Evolutionary conservation across 2,888 invertebrate genomes (phyloP).

Genomic region (Melinaea menophilus): DNA sequence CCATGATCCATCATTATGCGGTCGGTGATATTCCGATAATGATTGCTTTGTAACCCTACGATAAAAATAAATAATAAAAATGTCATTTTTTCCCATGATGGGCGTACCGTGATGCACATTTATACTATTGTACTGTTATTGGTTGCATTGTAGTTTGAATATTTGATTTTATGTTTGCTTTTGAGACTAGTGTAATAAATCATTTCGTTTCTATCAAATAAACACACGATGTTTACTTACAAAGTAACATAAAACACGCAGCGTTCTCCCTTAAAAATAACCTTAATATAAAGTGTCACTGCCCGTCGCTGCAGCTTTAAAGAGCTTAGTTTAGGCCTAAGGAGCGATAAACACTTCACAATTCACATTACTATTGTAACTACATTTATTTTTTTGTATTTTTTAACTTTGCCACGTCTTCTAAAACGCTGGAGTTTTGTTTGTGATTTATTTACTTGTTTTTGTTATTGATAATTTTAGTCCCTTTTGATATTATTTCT

Average conservation of each 20-base stretch:
- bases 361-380: neutral
- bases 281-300: neutral
- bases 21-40: slow-evolving; percentile 27
- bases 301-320: slow-evolving; percentile 6
- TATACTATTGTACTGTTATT: slow-evolving; percentile 58
- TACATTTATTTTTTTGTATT: neutral
- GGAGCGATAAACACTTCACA: neutral
- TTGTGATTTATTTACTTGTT: slow-evolving; percentile 15
- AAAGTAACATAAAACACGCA: neutral
- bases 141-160: slow-evolving; percentile 57
- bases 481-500: slow-evolving; percentile 9
- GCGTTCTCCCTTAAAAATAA: too few species aligned
- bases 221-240: slow-evolving; percentile 29
- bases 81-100: slow-evolving; percentile 62
- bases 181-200: slow-evolving; percentile 13
- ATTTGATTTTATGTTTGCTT: slow-evolving; percentile 35
- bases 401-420: slow-evolving; percentile 1
- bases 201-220: slow-evolving; percentile 33
- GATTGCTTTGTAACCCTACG: slow-evolving; percentile 32
- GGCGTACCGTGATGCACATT: slow-evolving; percentile 54
- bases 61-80: slow-evolving; percentile 60
- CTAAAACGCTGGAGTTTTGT: slow-evolving; percentile 27
- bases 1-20: slow-evolving; percentile 6
- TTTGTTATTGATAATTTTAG: slow-evolving; percentile 23
- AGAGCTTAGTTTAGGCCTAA: slow-evolving; percentile 19